A percentile compares a stretch with the other conserved stretches of the same genome.
These are phyloP conservation scores for Clinocottus analis DNA, from an alignment of 2,113 vertebrate genomes.

Conservation along the genomic window DNA sequence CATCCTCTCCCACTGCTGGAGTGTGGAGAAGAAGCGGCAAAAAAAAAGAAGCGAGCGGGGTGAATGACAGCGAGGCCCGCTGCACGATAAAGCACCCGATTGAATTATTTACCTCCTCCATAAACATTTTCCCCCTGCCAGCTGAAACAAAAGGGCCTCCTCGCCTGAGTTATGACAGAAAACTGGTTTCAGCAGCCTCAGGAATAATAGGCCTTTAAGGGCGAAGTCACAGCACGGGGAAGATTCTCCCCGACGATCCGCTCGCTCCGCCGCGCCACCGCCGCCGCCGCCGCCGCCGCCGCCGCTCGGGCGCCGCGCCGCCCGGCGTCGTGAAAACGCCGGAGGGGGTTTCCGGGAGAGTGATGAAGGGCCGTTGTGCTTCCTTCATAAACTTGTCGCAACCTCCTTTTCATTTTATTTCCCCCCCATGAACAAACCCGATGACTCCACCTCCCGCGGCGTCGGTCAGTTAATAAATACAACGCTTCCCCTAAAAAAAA, in stretches of 20 bases:
- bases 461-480: conserved; percentile 93
- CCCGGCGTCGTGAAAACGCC: conserved; percentile 62
- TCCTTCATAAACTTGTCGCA: conserved; percentile 97
- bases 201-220: conserved; percentile 73
- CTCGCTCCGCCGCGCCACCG: conserved; percentile 43
- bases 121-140: conserved; percentile 80
- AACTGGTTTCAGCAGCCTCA: conserved; percentile 59
- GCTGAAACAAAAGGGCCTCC: conserved; percentile 66
- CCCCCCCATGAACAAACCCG: conserved; percentile 84
- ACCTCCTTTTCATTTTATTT: conserved; percentile 91
- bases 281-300: conserved; percentile 65
- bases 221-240: conserved; percentile 63
- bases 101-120: conserved; percentile 73
- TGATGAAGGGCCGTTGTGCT: conserved; percentile 93
- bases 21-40: not conserved
- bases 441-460: conserved; percentile 81
- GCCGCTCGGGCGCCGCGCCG: conserved; percentile 24
- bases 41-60: conserved; percentile 12
- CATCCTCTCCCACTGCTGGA: not conserved
- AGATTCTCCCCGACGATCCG: conserved; percentile 60
- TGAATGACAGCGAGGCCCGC: conserved; percentile 60
- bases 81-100: conserved; percentile 75
- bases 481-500: conserved; percentile 78
- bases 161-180: conserved; percentile 69
- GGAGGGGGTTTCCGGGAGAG: conserved; percentile 59